Base-by-base conservation (phyloP, 1,140 invertebrate species). In the Meteorus sp. region DNA sequence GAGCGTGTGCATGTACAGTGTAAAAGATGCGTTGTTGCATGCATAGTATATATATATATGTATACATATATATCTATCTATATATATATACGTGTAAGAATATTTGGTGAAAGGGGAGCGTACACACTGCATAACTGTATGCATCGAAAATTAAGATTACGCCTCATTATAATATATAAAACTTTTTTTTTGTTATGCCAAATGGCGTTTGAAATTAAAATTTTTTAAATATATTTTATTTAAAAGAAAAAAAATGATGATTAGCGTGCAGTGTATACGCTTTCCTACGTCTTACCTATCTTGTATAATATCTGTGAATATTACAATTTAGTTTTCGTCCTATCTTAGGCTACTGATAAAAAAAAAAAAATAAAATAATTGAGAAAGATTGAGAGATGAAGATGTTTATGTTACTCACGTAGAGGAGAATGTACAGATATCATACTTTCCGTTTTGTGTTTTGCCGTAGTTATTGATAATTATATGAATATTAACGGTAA, bases 231-330 rank as follows among this genome's bases (percentile, higher is more conserved):
- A n/a, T 15, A 39, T 15, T 39, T 5, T 71, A 58, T 57, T 35
- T 54, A 31, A 11, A 31, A 25, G 22, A 51, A 50, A 50, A 44
- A 31, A 41, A 55, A 20, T n/a, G n/a, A 53, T 25, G 47, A 25
- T 56, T 22, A 44, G 43, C 23, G 43, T 39, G 68, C 69, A 76
- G 67, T 68, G 68, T 68, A 65, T 60, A 68, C 69, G 67, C 60
- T 65, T 58, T 66, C 59, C 60, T 61, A 63, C 58, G 56, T 68
- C 75, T 76, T 70, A 67, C 62, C 64, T 73, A 74, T 76, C 75
- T 78, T 80, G 77, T 80, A 80, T 78, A 78, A 78, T 78, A 80
- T 78, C 74, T 80, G 78, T 80, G 78, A 80, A 80, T 80, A 80
- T 78, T 79, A 76, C 72, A 65, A 74, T 76, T 80, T 80, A 79